Evolutionary conservation across 2,888 invertebrate genomes (phyloP), one percentile per base, ranked within the genome.

Genomic region (Agrilus cyanescens): DNA sequence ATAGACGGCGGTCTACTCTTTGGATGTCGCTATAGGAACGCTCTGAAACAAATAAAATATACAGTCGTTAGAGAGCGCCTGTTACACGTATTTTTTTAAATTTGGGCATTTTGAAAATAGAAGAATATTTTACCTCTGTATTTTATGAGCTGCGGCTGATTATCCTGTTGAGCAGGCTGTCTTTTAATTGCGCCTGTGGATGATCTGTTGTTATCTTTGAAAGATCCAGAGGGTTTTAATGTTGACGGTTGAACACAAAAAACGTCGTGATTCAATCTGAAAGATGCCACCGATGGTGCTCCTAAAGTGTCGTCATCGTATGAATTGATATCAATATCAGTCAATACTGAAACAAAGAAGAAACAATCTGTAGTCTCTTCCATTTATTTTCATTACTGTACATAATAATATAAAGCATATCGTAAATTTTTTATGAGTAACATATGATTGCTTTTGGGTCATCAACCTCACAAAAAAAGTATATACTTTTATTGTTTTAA

Each of bases 21-120:
- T 73, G 72, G 51, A 74, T 74, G 57, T 75, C 75, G 53, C 75
- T 75, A 55, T 73, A 72, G 39, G 75, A 74, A 57, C 75, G 73
- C 63, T 75, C 75, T 75, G 63, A 41, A 69, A 66, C 37, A 41
- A 47, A 37, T 38, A 40, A 38, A 35, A 16, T n/a, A 13, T 20
- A n/a, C n/a, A n/a, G 29, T 12, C 10, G 32, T 14, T 12, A 12
- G 4, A 14, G 15, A 37, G 40, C n/a, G 32, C 41, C 41, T 38
- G 34, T 16, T 37, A 44, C 29, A 42, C 36, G n/a, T 20, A 44
- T 33, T 30, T 37, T 13, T 12, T 4, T 41, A 37, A 6, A 43
- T 35, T 18, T 16, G n/a, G n/a, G n/a, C n/a, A 20, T n/a, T 32
- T 40, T 7, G 32, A 15, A 30, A 44, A 40, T 12, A 10, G 43